Percentiles rank a stretch among this genome's conserved stretches.
phyloP scores from a whole-genome alignment of 2,888 invertebrate genomes.

The Crocallis elinguaria region DNA sequence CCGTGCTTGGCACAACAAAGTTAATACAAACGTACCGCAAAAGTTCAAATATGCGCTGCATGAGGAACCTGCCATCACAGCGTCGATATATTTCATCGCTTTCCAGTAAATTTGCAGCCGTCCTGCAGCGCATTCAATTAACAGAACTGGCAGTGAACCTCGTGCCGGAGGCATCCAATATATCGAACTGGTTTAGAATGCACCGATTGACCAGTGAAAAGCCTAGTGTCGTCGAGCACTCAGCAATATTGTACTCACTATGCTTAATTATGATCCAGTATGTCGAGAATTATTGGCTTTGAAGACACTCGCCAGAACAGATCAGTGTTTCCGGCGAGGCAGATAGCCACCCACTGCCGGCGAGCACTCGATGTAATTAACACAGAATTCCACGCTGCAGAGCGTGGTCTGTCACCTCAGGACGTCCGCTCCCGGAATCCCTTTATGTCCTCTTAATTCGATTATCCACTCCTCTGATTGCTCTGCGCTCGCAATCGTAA shows the following conservation, averaged over 20 bases:
- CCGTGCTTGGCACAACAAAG: background rate
- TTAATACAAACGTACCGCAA: background rate
- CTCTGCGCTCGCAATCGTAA: conserved; percentile 20
- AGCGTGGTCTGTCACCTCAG: conserved; percentile 44
- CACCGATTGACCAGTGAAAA: no score
- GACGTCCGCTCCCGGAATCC: conserved; percentile 20
- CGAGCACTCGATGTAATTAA: conserved; percentile 58
- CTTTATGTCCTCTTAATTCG: conserved; percentile 29
- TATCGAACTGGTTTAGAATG: no score
- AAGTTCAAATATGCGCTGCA: background rate
- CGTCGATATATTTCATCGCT: conserved; percentile 45
- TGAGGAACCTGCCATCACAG: background rate
- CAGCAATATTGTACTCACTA: no score
- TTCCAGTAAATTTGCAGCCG: conserved; percentile 51
- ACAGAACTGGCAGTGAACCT: conserved; percentile 21
- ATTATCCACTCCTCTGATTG: conserved; percentile 34
- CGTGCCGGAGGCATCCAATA: background rate
- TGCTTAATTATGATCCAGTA: no score
- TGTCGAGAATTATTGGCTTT: background rate
- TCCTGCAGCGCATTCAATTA: conserved; percentile 56
- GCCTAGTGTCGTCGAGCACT: no score
- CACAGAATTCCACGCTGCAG: conserved; percentile 52
- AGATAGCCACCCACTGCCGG: conserved; percentile 1
- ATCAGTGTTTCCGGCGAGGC: background rate
- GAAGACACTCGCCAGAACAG: conserved; percentile 3